These are phyloP conservation scores for Pristionchus exspectatus DNA, from an alignment of 2,888 invertebrate species.

Conservation along the genomic window DNA sequence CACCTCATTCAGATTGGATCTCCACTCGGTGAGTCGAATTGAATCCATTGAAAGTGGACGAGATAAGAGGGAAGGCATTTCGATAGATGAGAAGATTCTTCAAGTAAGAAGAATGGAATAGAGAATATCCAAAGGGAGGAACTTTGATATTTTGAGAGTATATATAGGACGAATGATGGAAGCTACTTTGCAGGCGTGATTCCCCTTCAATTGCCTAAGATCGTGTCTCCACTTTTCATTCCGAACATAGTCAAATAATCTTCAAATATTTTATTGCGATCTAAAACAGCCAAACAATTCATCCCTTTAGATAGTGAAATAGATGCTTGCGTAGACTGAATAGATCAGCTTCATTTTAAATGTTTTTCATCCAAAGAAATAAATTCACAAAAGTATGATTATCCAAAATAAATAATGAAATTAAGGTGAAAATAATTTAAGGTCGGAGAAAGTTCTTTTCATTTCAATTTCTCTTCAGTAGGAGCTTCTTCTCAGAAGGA, in stretches of 20 bases:
- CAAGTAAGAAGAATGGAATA: too few relatives aligned
- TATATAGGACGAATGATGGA: background rate
- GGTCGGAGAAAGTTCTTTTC: background rate
- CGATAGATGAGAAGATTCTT: background rate
- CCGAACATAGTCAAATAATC: too few relatives aligned
- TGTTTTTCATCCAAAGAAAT: too few relatives aligned
- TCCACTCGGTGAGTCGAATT: background rate
- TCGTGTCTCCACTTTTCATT: background rate
- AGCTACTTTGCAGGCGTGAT: background rate
- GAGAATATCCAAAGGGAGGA: constrained; percentile 3
- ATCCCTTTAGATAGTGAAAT: background rate
- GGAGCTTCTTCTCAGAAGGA: constrained; percentile 25
- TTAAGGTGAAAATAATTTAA: too few relatives aligned
- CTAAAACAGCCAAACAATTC: background rate
- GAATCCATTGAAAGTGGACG: background rate
- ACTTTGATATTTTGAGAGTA: background rate
- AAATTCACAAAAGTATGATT: too few relatives aligned
- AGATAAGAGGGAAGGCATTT: background rate
- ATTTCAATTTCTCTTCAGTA: background rate
- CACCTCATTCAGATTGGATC: background rate
- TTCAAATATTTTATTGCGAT: background rate
- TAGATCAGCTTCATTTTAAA: too few relatives aligned
- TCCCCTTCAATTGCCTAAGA: background rate
- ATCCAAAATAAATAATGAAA: too few relatives aligned
- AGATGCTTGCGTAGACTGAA: too few relatives aligned